Percentiles rank a stretch among this genome's conserved stretches.
These are phyloP conservation scores for Hippopotamyrus pictus DNA, from an alignment of 2,797 vertebrate genomes.

Conservation along the genomic window DNA sequence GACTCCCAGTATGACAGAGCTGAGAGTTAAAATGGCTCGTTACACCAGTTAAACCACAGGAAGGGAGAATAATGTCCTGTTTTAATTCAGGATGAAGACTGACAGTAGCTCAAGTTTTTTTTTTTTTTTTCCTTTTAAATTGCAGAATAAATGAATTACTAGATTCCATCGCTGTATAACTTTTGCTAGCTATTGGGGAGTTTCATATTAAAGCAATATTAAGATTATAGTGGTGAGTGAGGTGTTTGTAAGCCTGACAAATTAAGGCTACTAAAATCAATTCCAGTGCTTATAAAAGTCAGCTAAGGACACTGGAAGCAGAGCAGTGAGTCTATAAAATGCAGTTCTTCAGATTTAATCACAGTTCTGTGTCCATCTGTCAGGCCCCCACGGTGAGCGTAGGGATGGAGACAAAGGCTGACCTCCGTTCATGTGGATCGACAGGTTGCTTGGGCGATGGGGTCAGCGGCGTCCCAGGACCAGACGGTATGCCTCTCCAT, in stretches of 20 bases:
- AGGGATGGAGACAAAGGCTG: not conserved
- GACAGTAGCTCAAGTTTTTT: not conserved
- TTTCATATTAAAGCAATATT: not conserved
- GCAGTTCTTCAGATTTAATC: not conserved
- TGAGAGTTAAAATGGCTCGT: not conserved
- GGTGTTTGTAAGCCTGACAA: not conserved
- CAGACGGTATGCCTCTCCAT: not conserved
- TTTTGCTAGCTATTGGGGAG: not conserved
- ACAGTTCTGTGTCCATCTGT: not conserved
- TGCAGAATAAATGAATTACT: not conserved
- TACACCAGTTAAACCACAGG: not conserved
- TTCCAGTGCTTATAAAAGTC: not conserved
- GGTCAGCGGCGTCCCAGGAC: not conserved
- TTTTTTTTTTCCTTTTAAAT: not conserved
- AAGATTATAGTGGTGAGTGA: not conserved
- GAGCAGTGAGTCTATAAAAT: not conserved
- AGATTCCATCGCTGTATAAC: not conserved
- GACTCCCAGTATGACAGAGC: not conserved
- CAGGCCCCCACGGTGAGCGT: not conserved
- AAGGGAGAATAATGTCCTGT: not conserved
- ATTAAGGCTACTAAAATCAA: constrained; percentile 1
- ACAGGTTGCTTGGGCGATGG: not conserved
- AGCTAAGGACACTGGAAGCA: not conserved
- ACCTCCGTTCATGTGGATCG: not conserved
- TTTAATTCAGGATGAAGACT: not conserved